Percentiles rank a stretch among this genome's conserved stretches.
These are phyloP conservation scores for Macrobrachium rosenbergii DNA, from an alignment of 1,140 invertebrate genomes.

Conservation along the genomic window DNA sequence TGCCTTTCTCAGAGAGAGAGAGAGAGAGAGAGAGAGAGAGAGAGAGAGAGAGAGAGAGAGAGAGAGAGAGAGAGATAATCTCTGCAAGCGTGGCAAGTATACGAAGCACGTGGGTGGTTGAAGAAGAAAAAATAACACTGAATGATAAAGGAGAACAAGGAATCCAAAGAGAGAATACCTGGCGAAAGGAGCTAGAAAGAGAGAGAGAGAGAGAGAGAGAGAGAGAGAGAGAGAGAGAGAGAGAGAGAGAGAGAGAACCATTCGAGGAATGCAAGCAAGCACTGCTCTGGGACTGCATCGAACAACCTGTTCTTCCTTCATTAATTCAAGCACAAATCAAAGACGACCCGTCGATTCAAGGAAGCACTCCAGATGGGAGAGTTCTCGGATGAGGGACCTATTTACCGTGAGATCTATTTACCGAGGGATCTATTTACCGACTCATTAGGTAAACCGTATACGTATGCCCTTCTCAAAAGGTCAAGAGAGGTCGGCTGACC, in stretches of 20 bases:
- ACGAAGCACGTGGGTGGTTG: neutral
- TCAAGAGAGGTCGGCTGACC: too few relatives aligned
- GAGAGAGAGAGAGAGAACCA: neutral
- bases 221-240: conserved; percentile 19
- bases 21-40: conserved; percentile 29
- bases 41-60: conserved; percentile 34
- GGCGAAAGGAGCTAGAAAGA: neutral
- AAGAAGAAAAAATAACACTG: neutral
- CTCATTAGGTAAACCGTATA: too few relatives aligned
- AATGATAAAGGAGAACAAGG: neutral
- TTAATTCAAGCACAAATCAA: too few relatives aligned
- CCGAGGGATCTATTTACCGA: too few relatives aligned
- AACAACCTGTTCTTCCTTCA: too few relatives aligned
- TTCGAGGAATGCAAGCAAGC: too few relatives aligned
- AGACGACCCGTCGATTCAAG: too few relatives aligned
- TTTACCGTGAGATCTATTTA: too few relatives aligned
- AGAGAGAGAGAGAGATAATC: conserved; percentile 18
- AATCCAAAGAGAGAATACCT: neutral
- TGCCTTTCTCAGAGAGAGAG: neutral
- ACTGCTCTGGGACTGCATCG: too few relatives aligned
- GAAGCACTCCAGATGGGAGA: too few relatives aligned
- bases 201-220: neutral
- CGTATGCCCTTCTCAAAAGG: too few relatives aligned
- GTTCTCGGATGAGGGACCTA: too few relatives aligned
- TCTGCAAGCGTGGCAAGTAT: neutral